Evolutionary conservation across 2,113 vertebrate species (phyloP).

Genomic region (Aleadryas rufinucha): DNA sequence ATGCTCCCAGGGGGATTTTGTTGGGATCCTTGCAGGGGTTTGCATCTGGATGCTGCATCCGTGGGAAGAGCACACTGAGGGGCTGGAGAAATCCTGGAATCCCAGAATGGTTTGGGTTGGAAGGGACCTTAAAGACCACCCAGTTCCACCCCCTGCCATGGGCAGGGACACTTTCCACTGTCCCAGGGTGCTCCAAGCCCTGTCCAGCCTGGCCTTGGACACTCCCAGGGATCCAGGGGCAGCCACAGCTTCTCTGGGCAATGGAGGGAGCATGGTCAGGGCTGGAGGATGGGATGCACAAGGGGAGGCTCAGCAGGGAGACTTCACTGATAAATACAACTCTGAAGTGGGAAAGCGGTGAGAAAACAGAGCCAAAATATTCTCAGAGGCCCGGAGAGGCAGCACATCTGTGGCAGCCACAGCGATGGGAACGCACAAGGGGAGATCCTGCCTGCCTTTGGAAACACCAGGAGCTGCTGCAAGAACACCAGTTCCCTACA

Average conservation of each 20-base stretch:
- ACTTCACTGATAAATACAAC: background rate
- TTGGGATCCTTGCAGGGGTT: background rate
- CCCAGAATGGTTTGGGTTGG: background rate
- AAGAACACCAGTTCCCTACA: fast-evolving
- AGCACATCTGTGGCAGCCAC: background rate
- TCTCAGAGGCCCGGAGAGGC: background rate
- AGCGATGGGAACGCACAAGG: fast-evolving
- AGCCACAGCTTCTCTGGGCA: background rate
- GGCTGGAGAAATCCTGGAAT: background rate
- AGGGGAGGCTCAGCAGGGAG: background rate
- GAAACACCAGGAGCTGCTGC: background rate
- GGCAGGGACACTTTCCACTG: background rate
- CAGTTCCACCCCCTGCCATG: fast-evolving
- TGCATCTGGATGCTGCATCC: background rate
- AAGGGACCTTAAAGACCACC: background rate
- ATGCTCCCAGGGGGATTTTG: background rate
- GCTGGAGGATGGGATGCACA: background rate
- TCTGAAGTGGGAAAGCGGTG: background rate
- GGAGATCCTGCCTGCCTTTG: background rate
- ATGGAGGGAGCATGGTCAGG: background rate
- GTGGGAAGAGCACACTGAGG: background rate
- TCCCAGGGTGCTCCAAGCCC: background rate
- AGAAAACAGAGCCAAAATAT: background rate
- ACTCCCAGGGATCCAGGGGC: background rate
- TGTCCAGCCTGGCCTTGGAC: fast-evolving